Conservation (phyloP, 2,113 vertebrate species). For the Myrmophylax atrothorax region DNA sequence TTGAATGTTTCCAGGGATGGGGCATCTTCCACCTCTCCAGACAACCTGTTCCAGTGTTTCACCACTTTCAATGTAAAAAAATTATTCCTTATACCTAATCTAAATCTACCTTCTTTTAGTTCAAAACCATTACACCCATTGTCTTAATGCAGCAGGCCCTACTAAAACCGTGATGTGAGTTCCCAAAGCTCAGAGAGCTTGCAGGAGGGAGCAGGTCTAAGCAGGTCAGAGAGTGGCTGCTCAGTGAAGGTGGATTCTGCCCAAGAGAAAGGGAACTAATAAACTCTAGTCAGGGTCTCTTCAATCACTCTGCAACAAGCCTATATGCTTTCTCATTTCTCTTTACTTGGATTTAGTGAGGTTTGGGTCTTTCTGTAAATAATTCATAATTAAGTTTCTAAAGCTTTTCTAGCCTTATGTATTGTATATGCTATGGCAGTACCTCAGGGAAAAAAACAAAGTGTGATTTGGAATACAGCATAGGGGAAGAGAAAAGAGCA, state of each 20-base stretch:
- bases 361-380: not conserved
- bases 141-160: not conserved
- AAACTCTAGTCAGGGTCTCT: not conserved
- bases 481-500: not conserved
- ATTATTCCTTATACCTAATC: not conserved
- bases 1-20: not conserved
- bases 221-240: not conserved
- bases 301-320: not conserved
- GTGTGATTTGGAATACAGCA: not conserved
- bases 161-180: not conserved
- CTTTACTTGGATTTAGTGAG: not conserved
- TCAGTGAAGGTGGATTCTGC: not conserved
- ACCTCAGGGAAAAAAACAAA: not conserved
- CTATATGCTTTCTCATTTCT: not conserved
- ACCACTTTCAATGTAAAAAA: not conserved
- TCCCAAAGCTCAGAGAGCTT: not conserved
- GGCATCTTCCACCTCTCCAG: not conserved
- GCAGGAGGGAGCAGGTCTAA: not conserved
- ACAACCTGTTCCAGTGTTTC: not conserved
- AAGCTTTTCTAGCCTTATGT: not conserved
- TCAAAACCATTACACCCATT: accelerated
- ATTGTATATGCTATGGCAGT: not conserved
- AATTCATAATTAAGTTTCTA: not conserved
- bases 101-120: not conserved
- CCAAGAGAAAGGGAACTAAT: not conserved